Evolutionary conservation across 1,140 invertebrate genomes (phyloP), one percentile per base, ranked within the genome.

Genomic region (Tetragonula clypearis): DNA sequence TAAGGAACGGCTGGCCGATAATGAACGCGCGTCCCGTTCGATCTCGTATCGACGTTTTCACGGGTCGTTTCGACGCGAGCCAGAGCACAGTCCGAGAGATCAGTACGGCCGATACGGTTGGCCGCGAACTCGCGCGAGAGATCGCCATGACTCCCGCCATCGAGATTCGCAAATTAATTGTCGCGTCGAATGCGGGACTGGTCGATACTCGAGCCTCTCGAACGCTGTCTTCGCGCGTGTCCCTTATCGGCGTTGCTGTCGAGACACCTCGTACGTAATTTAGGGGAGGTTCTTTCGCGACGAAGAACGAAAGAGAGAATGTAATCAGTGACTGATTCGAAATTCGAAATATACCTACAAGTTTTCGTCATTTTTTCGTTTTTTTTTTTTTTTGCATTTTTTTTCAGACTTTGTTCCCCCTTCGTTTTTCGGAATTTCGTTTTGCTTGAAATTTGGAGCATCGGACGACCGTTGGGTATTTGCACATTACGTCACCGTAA

Each of bases 101-200:
- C 69, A 77, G 76, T 69, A 77, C 62, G 4, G 17, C 21, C 60
- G 69, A 82, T 82, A 82, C 41, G 41, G 23, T 19, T 21, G 12
- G 68, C 9, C 19, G 53, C 30, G 62, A 41, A 53, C 19, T 56
- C 26, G 56, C 21, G 65, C 26, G 30, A 62, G 19, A 58, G 55
- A n/a, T n/a, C 75, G 23, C 30, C 81, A 53, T 17, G 65, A 79
- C 75, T 62, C 60, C 41, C 41, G 23, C 21, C 35, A 66, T 62
- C n/a, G 58, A 71, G 80, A 82, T 88, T 82, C 73, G 83, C 69
- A 79, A 75, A 88, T 88, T 88, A 79, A 88, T 88, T 65, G 86
- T 79, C 75, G 49, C 86, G 78, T 88, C 86, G 74, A 87, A 81
- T 69, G 74, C 85, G 80, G 60, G 30, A 75, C 19, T 35, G 53